Evolutionary conservation across 2,888 invertebrate species (phyloP).

Genomic region (Aphodius sticticus): DNA sequence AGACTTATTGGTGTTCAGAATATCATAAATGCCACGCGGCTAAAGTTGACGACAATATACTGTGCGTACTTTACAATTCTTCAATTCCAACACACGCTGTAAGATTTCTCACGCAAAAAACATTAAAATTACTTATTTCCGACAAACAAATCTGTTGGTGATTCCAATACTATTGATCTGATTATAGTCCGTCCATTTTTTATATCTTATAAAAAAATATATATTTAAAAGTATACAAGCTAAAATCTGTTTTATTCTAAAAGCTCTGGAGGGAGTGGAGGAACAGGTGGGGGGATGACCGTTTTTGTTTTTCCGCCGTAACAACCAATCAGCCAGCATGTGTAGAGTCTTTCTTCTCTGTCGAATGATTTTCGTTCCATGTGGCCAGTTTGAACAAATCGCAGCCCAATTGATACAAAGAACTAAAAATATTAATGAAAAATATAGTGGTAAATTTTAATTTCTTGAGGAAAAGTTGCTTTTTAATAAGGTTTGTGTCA

Average conservation of each 20-base stretch:
- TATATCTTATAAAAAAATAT: background rate
- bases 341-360: conserved; percentile 50
- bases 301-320: conserved; percentile 46
- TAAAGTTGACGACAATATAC: conserved; percentile 70
- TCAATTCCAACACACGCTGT: conserved; percentile 79
- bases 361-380: conserved; percentile 49
- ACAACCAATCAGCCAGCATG: conserved; percentile 55
- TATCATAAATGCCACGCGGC: conserved; percentile 86
- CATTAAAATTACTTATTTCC: conserved; percentile 67
- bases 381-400: conserved; percentile 57
- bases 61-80: conserved; percentile 78
- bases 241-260: conserved; percentile 20
- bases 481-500: background rate
- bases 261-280: conserved; percentile 39
- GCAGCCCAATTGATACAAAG: conserved; percentile 35
- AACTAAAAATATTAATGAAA: conserved; percentile 33
- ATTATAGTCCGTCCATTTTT: conserved; percentile 6
- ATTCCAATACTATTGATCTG: conserved; percentile 40
- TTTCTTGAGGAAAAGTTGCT: background rate
- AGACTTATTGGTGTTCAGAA: conserved; percentile 86
- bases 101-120: conserved; percentile 73
- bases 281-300: conserved; percentile 43
- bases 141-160: conserved; percentile 79
- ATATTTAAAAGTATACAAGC: background rate
- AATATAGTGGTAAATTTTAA: background rate